Evolutionary conservation across 2,113 vertebrate species (phyloP), one percentile per base, ranked within the genome.

Genomic region (Oryzias woworae): DNA sequence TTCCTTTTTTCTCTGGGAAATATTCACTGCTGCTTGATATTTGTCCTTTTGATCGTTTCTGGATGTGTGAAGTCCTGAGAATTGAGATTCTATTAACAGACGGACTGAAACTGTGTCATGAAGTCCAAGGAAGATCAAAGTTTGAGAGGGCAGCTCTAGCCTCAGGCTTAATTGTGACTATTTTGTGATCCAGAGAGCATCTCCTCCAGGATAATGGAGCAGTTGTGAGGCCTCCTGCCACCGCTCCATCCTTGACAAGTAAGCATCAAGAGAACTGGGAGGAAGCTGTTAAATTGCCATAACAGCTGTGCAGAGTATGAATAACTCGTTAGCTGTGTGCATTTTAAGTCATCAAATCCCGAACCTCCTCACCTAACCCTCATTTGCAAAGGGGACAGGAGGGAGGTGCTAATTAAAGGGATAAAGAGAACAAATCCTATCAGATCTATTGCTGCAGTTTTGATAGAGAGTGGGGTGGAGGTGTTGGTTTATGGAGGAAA

Each of bases 351-450:
- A 87, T 91, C 90, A 89, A 83, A 88, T 84, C 83, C 82, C 83
- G 53, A 89, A 83, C 85, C 84, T 87, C 82, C 81, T 86, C 85
- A 91, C 89, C 89, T 91, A 88, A 72, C 88, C 83, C 86, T 91
- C 88, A 91, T 90, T 91, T 90, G 85, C 84, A 88, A 87, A 89
- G 84, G 84, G 92, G 91, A 89, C 88, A 87, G 88, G 86, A 89
- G 87, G 88, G 86, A 90, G 89, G 91, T 90, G 91, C 89, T 92
- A 90, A 92, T 92, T 92, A 92, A 90, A 82, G 90, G 90, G 87
- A 91, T 92, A 91, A 92, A 92, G 91, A 90, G 90, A 91, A 88
- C 88, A 90, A 92, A 90, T 91, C 87, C 85, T 88, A 92, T 83
- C 87, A 85, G 82, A 81, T 85, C 80, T 81, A 69, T 61, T 23